Evolutionary conservation across 2,888 invertebrate genomes (phyloP).

Genomic region (Drosophila rubida): DNA sequence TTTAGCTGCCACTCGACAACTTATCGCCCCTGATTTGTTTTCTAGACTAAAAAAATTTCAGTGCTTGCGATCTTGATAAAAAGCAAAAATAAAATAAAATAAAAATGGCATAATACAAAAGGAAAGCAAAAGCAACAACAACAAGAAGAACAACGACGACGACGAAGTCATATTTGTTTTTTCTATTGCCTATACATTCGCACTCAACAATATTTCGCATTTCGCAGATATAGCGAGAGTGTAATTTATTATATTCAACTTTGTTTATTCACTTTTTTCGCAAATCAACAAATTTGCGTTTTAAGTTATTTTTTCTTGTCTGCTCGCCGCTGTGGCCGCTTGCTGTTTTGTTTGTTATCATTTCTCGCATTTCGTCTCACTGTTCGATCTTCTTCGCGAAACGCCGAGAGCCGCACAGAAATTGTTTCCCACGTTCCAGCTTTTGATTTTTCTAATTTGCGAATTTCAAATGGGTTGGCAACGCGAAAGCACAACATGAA

Average conservation of each 20-base stretch:
- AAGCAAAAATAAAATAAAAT: conserved; percentile 38
- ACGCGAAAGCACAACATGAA: conserved; percentile 20
- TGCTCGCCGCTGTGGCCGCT: not conserved
- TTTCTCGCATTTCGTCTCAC: conserved; percentile 22
- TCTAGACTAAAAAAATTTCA: conserved; percentile 49
- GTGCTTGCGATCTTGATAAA: conserved; percentile 75
- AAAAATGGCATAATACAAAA: conserved; percentile 8
- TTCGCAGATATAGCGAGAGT: conserved; percentile 28
- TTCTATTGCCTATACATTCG: conserved; percentile 44
- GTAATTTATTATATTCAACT: conserved; percentile 63
- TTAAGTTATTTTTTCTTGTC: conserved; percentile 27
- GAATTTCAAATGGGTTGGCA: conserved; percentile 8
- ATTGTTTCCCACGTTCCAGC: conserved; percentile 38
- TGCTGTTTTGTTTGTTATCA: conserved; percentile 43
- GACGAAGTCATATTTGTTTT: conserved; percentile 50
- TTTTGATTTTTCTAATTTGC: conserved; percentile 2
- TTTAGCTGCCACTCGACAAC: conserved; percentile 69
- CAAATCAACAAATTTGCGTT: conserved; percentile 55
- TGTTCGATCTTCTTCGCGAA: conserved; percentile 2
- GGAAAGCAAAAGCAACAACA: conserved; percentile 24
- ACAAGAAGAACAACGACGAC: conserved; percentile 27
- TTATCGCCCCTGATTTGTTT: conserved; percentile 74
- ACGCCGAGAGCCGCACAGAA: not conserved
- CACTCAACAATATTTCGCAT: conserved; percentile 8
- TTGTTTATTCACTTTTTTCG: conserved; percentile 56